Evolutionary conservation across 2,797 vertebrate species (phyloP).

Genomic region (Sebastes iracundus): DNA sequence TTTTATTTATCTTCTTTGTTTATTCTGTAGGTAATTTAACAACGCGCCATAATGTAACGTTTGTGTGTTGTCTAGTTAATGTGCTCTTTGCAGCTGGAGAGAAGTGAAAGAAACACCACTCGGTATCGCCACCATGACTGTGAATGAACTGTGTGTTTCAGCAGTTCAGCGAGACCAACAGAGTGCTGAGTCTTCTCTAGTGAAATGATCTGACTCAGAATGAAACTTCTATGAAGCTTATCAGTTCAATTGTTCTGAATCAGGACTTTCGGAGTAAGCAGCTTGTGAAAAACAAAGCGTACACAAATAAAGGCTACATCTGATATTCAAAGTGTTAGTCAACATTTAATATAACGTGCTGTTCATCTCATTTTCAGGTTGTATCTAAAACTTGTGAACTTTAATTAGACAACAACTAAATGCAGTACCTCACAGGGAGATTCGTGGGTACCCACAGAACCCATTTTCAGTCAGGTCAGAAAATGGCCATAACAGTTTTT

Average conservation of each 20-base stretch:
- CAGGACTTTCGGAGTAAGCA: not conserved
- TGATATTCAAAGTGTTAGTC: not conserved
- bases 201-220: not conserved
- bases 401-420: not conserved
- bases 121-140: not conserved
- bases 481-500: no score
- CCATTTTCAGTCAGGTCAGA: no score
- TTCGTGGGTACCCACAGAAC: no score
- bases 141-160: not conserved
- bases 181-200: not conserved
- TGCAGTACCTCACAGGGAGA: no score
- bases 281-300: not conserved
- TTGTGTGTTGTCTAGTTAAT: not conserved
- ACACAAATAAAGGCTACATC: not conserved
- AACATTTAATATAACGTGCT: not conserved
- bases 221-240: not conserved
- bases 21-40: not conserved
- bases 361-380: not conserved
- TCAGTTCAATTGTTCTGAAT: not conserved
- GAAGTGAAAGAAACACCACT: not conserved
- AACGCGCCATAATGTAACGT: not conserved
- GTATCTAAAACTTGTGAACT: not conserved
- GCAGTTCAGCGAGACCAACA: not conserved
- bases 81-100: not conserved
- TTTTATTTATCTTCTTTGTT: not conserved